A percentile compares a stretch with the other conserved stretches of the same genome.
phyloP scores from a whole-genome alignment of 2,797 vertebrate genomes.

The Acomys russatus region DNA sequence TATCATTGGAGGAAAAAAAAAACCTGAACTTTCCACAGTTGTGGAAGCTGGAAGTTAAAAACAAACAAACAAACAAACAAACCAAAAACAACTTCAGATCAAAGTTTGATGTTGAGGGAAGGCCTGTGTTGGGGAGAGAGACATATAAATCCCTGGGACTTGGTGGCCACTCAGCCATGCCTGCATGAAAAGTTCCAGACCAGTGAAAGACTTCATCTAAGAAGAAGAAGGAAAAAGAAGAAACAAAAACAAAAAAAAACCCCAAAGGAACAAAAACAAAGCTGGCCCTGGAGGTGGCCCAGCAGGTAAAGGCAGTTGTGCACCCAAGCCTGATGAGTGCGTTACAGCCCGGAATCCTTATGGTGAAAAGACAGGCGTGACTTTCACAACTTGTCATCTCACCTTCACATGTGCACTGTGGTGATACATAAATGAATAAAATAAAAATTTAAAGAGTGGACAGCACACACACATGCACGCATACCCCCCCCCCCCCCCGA shows the following conservation, averaged over 20 bases:
- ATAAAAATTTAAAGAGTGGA: neutral
- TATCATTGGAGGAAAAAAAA: neutral
- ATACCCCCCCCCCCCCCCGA: too few species aligned
- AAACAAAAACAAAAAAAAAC: neutral
- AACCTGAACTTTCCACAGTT: neutral
- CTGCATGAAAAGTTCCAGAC: neutral
- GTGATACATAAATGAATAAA: neutral
- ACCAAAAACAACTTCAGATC: neutral
- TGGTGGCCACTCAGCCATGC: neutral
- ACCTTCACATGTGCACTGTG: neutral
- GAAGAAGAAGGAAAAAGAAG: too few species aligned
- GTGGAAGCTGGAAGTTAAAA: neutral
- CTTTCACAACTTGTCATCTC: neutral
- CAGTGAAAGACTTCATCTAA: neutral
- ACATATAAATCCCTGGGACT: neutral
- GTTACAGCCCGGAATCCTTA: neutral
- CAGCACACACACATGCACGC: neutral
- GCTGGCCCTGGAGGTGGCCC: neutral
- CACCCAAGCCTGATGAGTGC: neutral
- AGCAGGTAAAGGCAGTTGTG: too few species aligned
- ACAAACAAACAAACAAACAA: too few species aligned
- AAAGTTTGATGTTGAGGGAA: neutral
- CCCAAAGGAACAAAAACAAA: too few species aligned
- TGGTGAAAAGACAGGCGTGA: neutral
- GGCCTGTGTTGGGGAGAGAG: neutral